A percentile compares a stretch with the other conserved stretches of the same genome.
These are phyloP conservation scores for Nyctereutes procyonoides DNA, from an alignment of 2,113 vertebrate species.

Conservation along the genomic window DNA sequence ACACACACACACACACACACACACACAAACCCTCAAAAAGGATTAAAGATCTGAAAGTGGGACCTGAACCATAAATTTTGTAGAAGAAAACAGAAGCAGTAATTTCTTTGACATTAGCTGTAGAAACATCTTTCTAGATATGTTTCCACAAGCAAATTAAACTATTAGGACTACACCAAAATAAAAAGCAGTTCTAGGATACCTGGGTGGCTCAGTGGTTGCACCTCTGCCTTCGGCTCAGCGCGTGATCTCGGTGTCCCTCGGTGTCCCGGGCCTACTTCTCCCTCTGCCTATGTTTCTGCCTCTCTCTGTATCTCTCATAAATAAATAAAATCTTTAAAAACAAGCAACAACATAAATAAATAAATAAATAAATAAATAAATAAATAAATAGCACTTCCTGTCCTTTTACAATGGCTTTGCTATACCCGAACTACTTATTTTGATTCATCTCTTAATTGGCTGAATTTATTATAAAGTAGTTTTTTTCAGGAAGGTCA, in stretches of 20 bases:
- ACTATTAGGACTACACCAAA: background rate
- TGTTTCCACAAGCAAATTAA: background rate
- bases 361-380: background rate
- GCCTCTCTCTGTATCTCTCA: too few relatives aligned
- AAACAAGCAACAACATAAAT: too few relatives aligned
- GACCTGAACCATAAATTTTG: background rate
- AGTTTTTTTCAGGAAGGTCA: background rate
- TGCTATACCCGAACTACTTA: background rate
- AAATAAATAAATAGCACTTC: background rate
- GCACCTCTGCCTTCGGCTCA: too few relatives aligned
- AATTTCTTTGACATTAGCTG: background rate
- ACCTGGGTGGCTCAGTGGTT: too few relatives aligned
- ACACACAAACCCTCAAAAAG: background rate
- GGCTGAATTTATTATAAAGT: background rate
- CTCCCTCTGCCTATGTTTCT: too few relatives aligned
- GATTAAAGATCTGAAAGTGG: background rate
- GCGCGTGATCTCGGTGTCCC: too few relatives aligned
- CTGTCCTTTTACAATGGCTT: background rate
- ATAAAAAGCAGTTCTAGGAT: background rate
- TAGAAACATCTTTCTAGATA: background rate
- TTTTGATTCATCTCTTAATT: constrained; percentile 21
- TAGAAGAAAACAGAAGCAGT: background rate
- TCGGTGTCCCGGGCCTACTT: too few relatives aligned
- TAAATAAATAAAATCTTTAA: too few relatives aligned
- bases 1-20: too few relatives aligned